Base-by-base conservation (phyloP, 2,113 vertebrate species). In the Festucalex cinctus region DNA sequence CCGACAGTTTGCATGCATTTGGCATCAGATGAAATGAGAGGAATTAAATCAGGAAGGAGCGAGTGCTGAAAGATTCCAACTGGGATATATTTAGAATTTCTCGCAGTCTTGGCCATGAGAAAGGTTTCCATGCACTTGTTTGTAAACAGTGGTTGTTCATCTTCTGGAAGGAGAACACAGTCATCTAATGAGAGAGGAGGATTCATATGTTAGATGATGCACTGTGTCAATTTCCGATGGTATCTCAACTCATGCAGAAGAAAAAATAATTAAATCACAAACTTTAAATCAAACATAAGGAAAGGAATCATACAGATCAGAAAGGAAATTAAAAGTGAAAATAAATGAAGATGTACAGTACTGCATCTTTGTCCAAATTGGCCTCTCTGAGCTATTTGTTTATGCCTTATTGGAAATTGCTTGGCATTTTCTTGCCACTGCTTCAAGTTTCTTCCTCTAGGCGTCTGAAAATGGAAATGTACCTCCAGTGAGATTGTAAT, bases 271-370 rank as follows among this genome's bases (percentile, higher is more conserved):
- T 66, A 77, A 83, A 86, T 82, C 78, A 75, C 70, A 88, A 85
- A 79, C 72, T 69, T 85, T 83, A 81, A 86, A 85, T 84, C 82
- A 85, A 88, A 86, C 73, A 86, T 76, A 81, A 68, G 68, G 70
- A 78, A 64, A 65, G 63, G 71, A 78, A 66, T 60, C 63, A 66
- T 22, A 46, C 61, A 71, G 36, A 80, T 9, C 35, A 60, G 54
- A 32, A 68, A 66, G 71, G 70, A 74, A 83, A 85, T 59, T 65
- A 69, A 22, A 43, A 70, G 12, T 56, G 58, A 59, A 58, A 35
- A 67, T 70, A 71, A 74, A 43, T 63, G 51, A 76, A 54, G 64
- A 73, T 28, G 70, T 57, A 78, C 73, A 56, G 78, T 9, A 51
- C 19, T 51, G 78, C 75, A 59, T 66, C 36, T 44, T 68, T 54